These are phyloP conservation scores for Gallinago undulata DNA, from an alignment of 2,113 vertebrate species.

Conservation along the genomic window DNA sequence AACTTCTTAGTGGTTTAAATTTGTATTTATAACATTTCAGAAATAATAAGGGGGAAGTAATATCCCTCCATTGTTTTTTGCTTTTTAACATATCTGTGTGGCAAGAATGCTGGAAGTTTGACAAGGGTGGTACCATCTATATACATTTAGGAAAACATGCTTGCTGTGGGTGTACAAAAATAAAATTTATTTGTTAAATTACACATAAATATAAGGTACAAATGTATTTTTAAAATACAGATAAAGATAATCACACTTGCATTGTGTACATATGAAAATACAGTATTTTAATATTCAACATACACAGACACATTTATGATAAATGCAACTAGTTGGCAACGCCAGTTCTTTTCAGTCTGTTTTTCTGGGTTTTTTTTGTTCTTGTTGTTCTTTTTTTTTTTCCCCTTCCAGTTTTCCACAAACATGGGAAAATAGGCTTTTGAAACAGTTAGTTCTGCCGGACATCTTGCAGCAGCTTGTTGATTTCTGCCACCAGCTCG, in stretches of 20 bases:
- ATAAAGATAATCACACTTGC: constrained; percentile 98
- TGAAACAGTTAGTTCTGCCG: constrained; percentile 86
- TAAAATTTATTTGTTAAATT: constrained; percentile 97
- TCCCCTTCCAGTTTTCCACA: constrained; percentile 64
- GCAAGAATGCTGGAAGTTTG: not conserved
- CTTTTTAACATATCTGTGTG: not conserved
- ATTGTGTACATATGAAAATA: constrained; percentile 97
- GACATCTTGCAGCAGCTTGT: constrained; percentile 96
- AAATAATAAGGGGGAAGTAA: constrained; percentile 16
- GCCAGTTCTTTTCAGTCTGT: constrained; percentile 77
- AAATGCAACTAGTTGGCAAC: constrained; percentile 91
- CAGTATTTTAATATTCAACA: constrained; percentile 96
- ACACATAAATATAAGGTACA: constrained; percentile 99
- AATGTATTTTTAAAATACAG: constrained; percentile 99
- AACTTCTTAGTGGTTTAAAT: constrained; percentile 53
- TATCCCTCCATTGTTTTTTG: not conserved
- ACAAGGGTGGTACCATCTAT: constrained; percentile 35
- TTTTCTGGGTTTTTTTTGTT: not conserved
- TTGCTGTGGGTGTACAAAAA: constrained; percentile 96
- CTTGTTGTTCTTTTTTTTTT: not conserved
- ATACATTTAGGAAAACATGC: constrained; percentile 78
- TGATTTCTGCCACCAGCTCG: constrained; percentile 97
- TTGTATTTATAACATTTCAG: constrained; percentile 18
- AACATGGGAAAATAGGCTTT: constrained; percentile 67
- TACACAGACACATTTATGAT: constrained; percentile 98